Conservation (phyloP, 2,888 invertebrate species). For the Chelonus formosanus region DNA sequence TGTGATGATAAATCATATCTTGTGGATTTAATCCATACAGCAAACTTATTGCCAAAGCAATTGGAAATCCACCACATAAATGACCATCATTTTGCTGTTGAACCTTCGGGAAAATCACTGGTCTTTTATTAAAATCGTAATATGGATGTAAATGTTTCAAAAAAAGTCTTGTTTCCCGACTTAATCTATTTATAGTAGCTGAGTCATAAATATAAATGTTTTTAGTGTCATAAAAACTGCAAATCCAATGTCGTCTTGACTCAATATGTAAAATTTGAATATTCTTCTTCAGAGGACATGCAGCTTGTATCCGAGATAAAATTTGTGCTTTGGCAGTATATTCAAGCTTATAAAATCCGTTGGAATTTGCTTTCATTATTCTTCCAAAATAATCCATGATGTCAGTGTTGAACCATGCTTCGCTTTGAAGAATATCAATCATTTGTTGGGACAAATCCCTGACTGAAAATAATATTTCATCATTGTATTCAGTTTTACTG, state of each 20-base stretch:
- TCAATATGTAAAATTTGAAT: neutral
- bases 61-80: conserved; percentile 26
- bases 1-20: conserved; percentile 2
- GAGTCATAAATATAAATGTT: conserved; percentile 31
- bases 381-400: neutral
- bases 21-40: conserved; percentile 19
- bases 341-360: neutral
- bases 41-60: conserved; percentile 17
- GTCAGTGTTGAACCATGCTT: too few species aligned
- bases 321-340: neutral
- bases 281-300: neutral
- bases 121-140: conserved; percentile 1
- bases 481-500: too few species aligned
- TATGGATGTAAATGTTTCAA: conserved; percentile 12
- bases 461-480: too few species aligned
- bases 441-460: too few species aligned
- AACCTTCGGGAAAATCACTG: conserved; percentile 20
- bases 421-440: too few species aligned
- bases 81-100: conserved; percentile 9
- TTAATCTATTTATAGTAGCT: neutral
- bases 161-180: conserved; percentile 10
- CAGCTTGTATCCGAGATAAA: neutral
- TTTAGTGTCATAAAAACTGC: conserved; percentile 26
- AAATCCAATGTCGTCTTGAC: conserved; percentile 20
- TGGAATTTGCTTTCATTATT: neutral